These are phyloP conservation scores for Scaeva pyrastri DNA, from an alignment of 2,888 invertebrate species.

Conservation along the genomic window DNA sequence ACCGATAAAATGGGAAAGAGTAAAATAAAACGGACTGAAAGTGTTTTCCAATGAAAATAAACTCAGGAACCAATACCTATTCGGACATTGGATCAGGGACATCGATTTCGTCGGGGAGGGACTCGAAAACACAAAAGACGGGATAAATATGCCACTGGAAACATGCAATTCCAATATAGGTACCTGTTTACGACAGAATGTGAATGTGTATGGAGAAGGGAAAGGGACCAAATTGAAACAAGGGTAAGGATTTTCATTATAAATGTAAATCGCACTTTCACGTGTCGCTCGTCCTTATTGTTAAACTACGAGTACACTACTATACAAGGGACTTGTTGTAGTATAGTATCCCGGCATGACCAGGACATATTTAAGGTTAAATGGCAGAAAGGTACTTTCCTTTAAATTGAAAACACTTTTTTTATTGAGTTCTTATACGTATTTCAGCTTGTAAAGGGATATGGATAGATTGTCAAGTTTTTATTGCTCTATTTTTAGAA, in stretches of 20 bases:
- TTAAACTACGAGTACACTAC: neutral
- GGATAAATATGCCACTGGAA: conserved; percentile 1
- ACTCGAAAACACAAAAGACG: conserved; percentile 28
- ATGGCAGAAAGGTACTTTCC: neutral
- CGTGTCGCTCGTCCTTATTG: conserved; percentile 43
- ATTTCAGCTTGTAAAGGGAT: conserved; percentile 8
- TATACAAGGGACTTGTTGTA: too few relatives aligned
- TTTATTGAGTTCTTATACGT: neutral
- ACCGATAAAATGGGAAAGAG: conserved; percentile 51
- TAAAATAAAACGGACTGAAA: conserved; percentile 49
- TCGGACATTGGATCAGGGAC: neutral
- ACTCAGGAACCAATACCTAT: neutral
- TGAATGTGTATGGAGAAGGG: too few relatives aligned
- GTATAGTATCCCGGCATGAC: too few relatives aligned
- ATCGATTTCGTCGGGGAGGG: neutral
- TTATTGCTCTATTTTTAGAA: too few relatives aligned
- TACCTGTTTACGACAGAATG: too few relatives aligned
- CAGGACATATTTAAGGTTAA: neutral
- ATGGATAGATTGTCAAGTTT: neutral
- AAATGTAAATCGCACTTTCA: conserved; percentile 58
- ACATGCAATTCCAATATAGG: neutral
- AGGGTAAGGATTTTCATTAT: conserved; percentile 38
- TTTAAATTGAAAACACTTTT: neutral
- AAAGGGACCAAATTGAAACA: conserved; percentile 20
- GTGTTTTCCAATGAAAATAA: conserved; percentile 46